Conservation (phyloP, 1,140 invertebrate species). For the Neotoxoptera formosana region DNA sequence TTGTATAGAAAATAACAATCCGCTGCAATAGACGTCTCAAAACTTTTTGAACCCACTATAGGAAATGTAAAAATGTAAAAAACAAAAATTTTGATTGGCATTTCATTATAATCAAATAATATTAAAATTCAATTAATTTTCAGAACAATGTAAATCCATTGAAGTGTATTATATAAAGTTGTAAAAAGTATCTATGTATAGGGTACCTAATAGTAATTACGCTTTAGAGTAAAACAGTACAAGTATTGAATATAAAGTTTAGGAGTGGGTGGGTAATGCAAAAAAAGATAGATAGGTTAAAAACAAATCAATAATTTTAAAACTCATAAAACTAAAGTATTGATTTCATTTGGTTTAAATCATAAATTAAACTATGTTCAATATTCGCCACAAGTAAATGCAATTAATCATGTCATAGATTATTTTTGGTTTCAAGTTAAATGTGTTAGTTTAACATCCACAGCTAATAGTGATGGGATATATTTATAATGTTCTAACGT, state of each 20-base stretch:
- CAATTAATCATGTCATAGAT: neutral
- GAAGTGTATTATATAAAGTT: neutral
- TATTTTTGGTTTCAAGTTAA: neutral
- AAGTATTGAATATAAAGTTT: neutral
- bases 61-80: neutral
- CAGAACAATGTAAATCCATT: slow-evolving; percentile 5
- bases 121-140: slow-evolving; percentile 2
- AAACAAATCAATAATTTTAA: neutral
- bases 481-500: neutral
- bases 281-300: neutral
- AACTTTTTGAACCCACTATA: neutral
- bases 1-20: neutral
- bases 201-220: neutral
- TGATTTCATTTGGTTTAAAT: neutral
- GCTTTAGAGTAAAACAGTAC: neutral
- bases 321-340: neutral
- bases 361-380: neutral
- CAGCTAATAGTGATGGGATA: neutral
- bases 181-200: neutral
- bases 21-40: neutral
- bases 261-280: neutral
- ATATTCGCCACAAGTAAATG: neutral
- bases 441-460: neutral
- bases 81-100: neutral
- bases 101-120: neutral